Evolutionary conservation across 1,140 invertebrate genomes (phyloP), one percentile per base, ranked within the genome.

Genomic region (Augochlora pura): DNA sequence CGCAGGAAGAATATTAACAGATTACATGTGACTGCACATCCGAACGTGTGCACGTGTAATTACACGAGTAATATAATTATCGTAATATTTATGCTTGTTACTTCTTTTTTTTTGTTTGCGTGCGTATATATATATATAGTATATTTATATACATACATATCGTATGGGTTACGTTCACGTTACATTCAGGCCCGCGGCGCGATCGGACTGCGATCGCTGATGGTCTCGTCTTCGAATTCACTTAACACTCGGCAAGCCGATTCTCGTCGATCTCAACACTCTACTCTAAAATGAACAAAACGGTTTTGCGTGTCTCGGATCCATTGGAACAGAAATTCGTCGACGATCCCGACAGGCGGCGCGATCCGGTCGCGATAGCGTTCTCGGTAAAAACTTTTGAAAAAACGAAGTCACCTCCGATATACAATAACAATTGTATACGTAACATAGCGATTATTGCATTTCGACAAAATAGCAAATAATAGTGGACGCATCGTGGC

Each of bases 11-110:
- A 86, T 86, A 82, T 86, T 72, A 86, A 86, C 78, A 86, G 62
- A 67, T 83, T 84, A 84, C 69, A 62, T 80, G 65, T 81, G 62
- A 82, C 78, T 77, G 84, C 81, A 66, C 78, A 69, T 86, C 72
- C 69, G 80, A 84, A 86, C 84, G 71, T 84, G 86, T 88, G 87
- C 77, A 83, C 81, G 86, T 89, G 83, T 88, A 89, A 90, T 86
- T 87, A 88, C 88, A 88, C 87, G 82, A 86, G 89, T 84, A 80
- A 57, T 85, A 86, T 87, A 90, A 76, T 82, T 86, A 87, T 76
- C 77, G 72, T 89, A 88, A 84, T 87, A 77, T 86, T 81, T 77
- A 85, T 85, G 83, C 52, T 69, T 65, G 70, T 52, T 52, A 9
- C 9, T 10, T 42, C 8, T 42, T 42, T 46, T 46, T 42, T 42